phyloP scores from a whole-genome alignment of 2,797 vertebrate genomes.

The Sternotherus odoratus region DNA sequence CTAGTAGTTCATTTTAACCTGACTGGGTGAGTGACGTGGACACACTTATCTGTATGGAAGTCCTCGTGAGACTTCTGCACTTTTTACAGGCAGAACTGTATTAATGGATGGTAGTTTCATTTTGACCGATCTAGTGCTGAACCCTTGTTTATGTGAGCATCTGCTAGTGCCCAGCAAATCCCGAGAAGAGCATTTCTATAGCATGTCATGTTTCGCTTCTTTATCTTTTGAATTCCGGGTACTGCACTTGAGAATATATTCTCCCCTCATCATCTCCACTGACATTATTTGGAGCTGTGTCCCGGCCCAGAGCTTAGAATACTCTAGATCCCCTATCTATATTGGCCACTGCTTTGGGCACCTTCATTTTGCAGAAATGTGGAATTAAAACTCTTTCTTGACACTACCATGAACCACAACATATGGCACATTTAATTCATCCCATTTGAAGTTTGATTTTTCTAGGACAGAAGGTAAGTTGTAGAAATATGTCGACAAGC shows the following conservation, averaged over 20 bases:
- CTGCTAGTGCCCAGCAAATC: no score
- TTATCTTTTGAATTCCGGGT: not conserved
- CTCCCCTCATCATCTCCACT: not conserved
- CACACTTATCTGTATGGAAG: not conserved
- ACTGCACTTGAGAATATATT: not conserved
- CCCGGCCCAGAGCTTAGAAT: not conserved
- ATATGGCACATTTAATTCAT: not conserved
- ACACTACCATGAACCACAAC: not conserved
- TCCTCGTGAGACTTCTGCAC: not conserved
- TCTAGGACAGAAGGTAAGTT: slow-evolving; percentile 1
- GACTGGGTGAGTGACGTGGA: not conserved
- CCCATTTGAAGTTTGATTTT: not conserved
- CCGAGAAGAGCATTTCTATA: not conserved
- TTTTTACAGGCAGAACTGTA: not conserved
- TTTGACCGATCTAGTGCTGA: not conserved
- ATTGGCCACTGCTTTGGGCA: not conserved
- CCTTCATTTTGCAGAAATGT: not conserved
- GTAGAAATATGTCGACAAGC: not conserved
- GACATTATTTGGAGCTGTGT: not conserved
- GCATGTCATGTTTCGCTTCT: not conserved
- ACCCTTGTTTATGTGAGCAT: not conserved
- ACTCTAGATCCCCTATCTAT: not conserved
- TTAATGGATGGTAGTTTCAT: not conserved
- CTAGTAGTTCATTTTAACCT: not conserved
- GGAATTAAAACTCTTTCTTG: not conserved